Conservation (phyloP, 2,888 invertebrate genomes). For the Chrysina gloriosa region DNA sequence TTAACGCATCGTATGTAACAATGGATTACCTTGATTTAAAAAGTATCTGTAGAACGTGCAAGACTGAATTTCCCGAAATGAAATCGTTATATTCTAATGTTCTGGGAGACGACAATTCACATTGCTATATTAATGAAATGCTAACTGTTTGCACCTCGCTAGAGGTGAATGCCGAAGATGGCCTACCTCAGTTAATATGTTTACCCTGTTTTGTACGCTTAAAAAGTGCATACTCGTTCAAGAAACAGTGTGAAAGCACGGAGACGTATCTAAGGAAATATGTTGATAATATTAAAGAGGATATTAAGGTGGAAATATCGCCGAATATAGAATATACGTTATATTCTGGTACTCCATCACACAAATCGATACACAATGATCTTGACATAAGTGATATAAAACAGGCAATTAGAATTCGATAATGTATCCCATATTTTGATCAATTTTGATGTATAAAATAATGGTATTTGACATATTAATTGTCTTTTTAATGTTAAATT, state of each 20-base stretch:
- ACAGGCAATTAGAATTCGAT: too few relatives aligned
- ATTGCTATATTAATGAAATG: constrained; percentile 66
- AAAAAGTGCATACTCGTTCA: constrained; percentile 60
- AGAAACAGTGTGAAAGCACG: constrained; percentile 60
- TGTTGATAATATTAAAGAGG: constrained; percentile 55
- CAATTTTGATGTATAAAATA: too few relatives aligned
- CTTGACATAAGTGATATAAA: too few relatives aligned
- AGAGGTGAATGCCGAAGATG: constrained; percentile 62
- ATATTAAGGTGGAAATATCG: constrained; percentile 55
- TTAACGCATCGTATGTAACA: too few relatives aligned
- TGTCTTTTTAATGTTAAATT: too few relatives aligned
- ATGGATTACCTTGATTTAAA: constrained; percentile 60
- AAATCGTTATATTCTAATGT: constrained; percentile 59
- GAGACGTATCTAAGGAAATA: constrained; percentile 59
- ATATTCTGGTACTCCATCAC: too few relatives aligned
- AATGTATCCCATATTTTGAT: too few relatives aligned
- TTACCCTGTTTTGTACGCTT: constrained; percentile 59
- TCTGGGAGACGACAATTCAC: constrained; percentile 54
- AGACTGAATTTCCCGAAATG: constrained; percentile 58
- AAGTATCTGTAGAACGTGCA: constrained; percentile 63
- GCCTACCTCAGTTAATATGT: constrained; percentile 63
- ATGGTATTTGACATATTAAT: too few relatives aligned
- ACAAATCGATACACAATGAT: too few relatives aligned
- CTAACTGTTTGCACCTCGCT: constrained; percentile 65
- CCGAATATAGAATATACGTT: too few relatives aligned